These are phyloP conservation scores for Odontesthes bonariensis DNA, from an alignment of 2,113 vertebrate species.

Conservation along the genomic window DNA sequence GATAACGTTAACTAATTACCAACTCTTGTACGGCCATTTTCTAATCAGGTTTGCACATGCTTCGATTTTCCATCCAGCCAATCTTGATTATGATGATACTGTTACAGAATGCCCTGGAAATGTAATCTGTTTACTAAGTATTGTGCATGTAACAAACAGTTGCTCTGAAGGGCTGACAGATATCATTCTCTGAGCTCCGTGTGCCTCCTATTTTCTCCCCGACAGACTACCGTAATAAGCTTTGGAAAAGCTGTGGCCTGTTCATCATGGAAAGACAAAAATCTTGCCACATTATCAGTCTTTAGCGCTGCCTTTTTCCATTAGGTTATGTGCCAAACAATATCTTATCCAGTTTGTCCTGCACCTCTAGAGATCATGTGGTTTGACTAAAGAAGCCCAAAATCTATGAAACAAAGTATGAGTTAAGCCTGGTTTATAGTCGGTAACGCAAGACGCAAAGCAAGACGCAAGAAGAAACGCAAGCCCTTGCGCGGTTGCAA, in stretches of 20 bases:
- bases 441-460: no score
- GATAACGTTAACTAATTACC: conserved; percentile 70
- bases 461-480: no score
- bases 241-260: conserved; percentile 32
- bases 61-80: conserved; percentile 60
- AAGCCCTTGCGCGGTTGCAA: no score
- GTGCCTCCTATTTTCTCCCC: neutral
- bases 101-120: conserved; percentile 51
- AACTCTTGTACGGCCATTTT: conserved; percentile 57
- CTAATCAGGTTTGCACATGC: conserved; percentile 49
- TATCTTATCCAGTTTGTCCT: conserved; percentile 45
- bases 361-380: conserved; percentile 16
- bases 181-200: conserved; percentile 25
- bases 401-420: neutral
- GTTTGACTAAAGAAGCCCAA: conserved; percentile 43
- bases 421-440: no score
- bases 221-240: conserved; percentile 23
- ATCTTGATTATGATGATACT: conserved; percentile 51
- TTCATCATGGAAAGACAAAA: conserved; percentile 41
- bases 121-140: conserved; percentile 31
- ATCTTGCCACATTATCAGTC: neutral
- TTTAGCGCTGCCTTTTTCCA: conserved; percentile 55
- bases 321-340: conserved; percentile 54
- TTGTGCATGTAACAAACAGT: conserved; percentile 1
- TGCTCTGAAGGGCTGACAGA: conserved; percentile 25